phyloP scores from a whole-genome alignment of 2,888 invertebrate species.

The Xanthia icteritia region DNA sequence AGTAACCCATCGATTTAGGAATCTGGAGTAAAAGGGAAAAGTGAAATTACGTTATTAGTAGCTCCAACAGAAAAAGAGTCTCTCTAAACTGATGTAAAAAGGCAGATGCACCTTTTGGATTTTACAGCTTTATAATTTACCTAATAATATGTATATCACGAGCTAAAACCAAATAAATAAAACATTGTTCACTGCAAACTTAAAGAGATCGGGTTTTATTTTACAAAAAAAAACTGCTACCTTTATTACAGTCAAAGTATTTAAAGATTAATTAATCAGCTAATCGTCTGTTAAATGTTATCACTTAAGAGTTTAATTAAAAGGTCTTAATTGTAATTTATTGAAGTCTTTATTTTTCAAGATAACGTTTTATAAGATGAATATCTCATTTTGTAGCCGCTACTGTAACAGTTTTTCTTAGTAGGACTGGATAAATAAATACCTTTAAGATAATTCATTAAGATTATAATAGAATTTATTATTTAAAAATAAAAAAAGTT shows the following conservation, averaged over 20 bases:
- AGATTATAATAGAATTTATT: background rate
- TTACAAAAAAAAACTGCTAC: background rate
- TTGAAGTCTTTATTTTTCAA: slow-evolving; percentile 29
- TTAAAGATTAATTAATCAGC: slow-evolving; percentile 32
- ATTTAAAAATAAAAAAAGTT: too few relatives aligned
- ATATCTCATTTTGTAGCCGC: slow-evolving; percentile 27
- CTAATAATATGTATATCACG: background rate
- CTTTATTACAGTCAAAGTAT: slow-evolving; percentile 7
- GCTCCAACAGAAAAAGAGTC: background rate
- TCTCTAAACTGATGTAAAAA: background rate
- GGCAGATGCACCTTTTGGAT: background rate
- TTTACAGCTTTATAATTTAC: background rate
- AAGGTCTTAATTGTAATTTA: slow-evolving; percentile 47
- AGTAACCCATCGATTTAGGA: slow-evolving; percentile 35
- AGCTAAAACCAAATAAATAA: background rate
- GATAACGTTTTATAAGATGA: slow-evolving; percentile 40
- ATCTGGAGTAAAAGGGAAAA: slow-evolving; percentile 52
- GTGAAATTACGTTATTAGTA: slow-evolving; percentile 9
- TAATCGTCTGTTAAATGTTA: slow-evolving; percentile 34
- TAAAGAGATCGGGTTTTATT: slow-evolving; percentile 14
- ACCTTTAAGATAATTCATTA: background rate
- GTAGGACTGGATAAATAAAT: background rate
- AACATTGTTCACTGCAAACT: background rate
- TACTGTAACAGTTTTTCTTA: background rate
- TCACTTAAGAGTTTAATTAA: slow-evolving; percentile 45